Percentiles rank a stretch among this genome's conserved stretches.
Evolutionary conservation across 2,888 invertebrate genomes (phyloP).

Genomic region (Taphrorychus bicolor): DNA sequence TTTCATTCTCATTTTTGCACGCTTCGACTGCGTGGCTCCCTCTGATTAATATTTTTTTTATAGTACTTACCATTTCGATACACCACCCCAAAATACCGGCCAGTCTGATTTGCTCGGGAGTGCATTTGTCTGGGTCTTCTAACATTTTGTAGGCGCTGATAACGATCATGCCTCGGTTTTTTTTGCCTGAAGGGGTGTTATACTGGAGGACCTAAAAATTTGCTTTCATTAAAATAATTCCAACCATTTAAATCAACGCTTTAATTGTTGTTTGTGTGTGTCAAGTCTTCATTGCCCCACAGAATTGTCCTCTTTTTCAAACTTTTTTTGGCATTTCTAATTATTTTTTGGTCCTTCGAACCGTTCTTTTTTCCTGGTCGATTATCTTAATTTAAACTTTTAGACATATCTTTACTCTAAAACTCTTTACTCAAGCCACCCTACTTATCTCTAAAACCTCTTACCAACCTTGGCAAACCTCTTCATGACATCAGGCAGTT

Average conservation of each 20-base stretch:
- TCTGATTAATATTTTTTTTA: neutral
- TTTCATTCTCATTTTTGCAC: neutral
- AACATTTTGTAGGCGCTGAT: conserved; percentile 79
- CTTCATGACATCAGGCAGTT: conserved; percentile 75
- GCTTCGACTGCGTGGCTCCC: neutral
- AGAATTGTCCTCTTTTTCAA: no score
- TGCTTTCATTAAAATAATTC: no score
- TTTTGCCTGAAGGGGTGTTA: conserved; percentile 92
- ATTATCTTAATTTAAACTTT: no score
- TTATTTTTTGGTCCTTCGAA: no score
- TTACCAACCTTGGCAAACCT: conserved; percentile 59
- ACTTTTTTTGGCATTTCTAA: no score
- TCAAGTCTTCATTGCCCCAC: no score
- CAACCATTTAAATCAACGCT: no score
- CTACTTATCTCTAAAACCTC: neutral
- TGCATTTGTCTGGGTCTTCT: conserved; percentile 70
- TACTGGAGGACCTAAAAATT: conserved; percentile 75
- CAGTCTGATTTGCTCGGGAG: conserved; percentile 77
- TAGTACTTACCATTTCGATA: conserved; percentile 82
- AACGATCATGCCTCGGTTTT: conserved; percentile 77
- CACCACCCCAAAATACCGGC: conserved; percentile 94
- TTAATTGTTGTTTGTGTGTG: no score
- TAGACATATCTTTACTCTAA: no score
- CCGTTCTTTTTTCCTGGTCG: no score
- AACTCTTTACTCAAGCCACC: neutral